Evolutionary conservation across 1,140 invertebrate genomes (phyloP).

Genomic region (Meloidogyne hapla): DNA sequence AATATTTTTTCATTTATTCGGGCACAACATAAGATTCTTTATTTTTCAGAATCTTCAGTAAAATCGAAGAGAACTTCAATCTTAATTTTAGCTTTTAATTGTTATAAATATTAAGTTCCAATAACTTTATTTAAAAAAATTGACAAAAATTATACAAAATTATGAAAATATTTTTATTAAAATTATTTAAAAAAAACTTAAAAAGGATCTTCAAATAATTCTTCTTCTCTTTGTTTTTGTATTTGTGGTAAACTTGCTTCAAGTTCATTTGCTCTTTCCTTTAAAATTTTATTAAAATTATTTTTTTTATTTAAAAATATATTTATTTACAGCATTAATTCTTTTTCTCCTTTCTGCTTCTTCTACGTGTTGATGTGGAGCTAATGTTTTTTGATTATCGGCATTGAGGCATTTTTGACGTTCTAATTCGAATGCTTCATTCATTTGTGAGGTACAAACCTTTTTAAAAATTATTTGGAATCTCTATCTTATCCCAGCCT

Average conservation of each 20-base stretch:
- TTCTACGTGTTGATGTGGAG: constrained; percentile 46
- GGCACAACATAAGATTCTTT: too few relatives aligned
- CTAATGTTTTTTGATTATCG: constrained; percentile 44
- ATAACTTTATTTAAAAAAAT: background rate
- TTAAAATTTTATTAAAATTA: background rate
- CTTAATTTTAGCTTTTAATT: too few relatives aligned
- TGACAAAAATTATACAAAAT: background rate
- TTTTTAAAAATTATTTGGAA: background rate
- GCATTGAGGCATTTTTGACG: constrained; percentile 47
- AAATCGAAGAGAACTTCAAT: too few relatives aligned
- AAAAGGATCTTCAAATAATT: constrained; percentile 48
- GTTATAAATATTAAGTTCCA: background rate
- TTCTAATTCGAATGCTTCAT: constrained; percentile 46
- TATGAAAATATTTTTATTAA: too few relatives aligned
- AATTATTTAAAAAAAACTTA: constrained; percentile 27
- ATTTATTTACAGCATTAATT: constrained; percentile 28
- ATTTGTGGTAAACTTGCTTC: constrained; percentile 21
- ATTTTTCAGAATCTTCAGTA: too few relatives aligned
- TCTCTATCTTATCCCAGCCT: too few relatives aligned
- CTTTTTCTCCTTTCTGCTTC: constrained; percentile 40
- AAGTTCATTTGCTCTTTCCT: constrained; percentile 30
- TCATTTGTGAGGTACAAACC: constrained; percentile 7
- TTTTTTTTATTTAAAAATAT: constrained; percentile 2
- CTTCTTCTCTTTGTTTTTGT: constrained; percentile 24
- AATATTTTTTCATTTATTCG: too few relatives aligned